Evolutionary conservation across 2,888 invertebrate species (phyloP).

Genomic region (Clitarchus hookeri): DNA sequence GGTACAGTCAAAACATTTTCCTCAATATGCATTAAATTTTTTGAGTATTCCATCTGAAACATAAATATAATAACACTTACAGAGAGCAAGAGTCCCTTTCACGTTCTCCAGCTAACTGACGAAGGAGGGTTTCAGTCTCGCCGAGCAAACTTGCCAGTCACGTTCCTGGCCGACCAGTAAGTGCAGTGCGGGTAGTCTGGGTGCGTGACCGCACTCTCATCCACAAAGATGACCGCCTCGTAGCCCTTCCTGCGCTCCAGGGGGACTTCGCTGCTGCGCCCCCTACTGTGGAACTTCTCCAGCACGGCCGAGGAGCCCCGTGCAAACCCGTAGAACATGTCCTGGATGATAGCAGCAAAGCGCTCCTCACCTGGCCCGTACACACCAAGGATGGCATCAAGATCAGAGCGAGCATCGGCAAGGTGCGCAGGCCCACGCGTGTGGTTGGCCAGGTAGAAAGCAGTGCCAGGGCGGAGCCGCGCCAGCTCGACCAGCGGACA

Average conservation of each 20-base stretch:
- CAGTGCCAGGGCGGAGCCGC: conserved; percentile 61
- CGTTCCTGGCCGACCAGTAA: conserved; percentile 73
- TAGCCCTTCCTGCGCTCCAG: conserved; percentile 17
- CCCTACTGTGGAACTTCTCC: conserved; percentile 26
- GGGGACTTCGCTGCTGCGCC: conserved; percentile 38
- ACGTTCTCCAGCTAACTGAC: no score
- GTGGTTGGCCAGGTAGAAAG: conserved; percentile 76
- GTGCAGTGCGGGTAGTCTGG: conserved; percentile 74
- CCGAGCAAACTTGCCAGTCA: conserved; percentile 76
- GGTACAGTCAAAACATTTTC: background rate
- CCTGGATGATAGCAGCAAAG: conserved; percentile 73
- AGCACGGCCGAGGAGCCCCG: conserved; percentile 68
- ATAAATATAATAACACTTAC: background rate
- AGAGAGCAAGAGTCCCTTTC: background rate
- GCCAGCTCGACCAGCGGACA: conserved; percentile 77
- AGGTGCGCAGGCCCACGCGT: conserved; percentile 58
- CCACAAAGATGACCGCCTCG: conserved; percentile 65
- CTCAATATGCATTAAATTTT: background rate
- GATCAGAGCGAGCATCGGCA: conserved; percentile 69
- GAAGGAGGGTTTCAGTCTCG: conserved; percentile 64
- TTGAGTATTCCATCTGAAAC: background rate
- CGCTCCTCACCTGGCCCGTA: conserved; percentile 63
- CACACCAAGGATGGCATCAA: conserved; percentile 77
- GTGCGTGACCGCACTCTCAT: conserved; percentile 69
- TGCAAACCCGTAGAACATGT: conserved; percentile 79